phyloP scores from a whole-genome alignment of 2,113 vertebrate species.

The mouse (Mus musculus) region DNA sequence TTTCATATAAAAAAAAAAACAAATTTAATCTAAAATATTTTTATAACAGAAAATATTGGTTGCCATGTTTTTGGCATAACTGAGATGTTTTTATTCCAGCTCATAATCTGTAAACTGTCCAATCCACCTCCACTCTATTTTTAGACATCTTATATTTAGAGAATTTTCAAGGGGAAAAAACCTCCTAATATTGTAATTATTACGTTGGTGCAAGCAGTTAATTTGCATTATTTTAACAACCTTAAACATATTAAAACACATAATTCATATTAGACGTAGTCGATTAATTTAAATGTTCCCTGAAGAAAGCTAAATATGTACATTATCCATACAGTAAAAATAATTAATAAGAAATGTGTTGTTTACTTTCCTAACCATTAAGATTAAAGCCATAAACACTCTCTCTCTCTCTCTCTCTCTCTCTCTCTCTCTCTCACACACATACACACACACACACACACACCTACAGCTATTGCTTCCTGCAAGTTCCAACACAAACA shows the following conservation, averaged over 20 bases:
- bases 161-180: constrained; percentile 71
- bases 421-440: neutral
- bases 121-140: constrained; percentile 86
- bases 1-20: constrained; percentile 78
- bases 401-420: too few relatives aligned
- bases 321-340: constrained; percentile 68
- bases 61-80: constrained; percentile 87
- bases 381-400: constrained; percentile 71
- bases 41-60: constrained; percentile 87
- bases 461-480: constrained; percentile 61
- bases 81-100: constrained; percentile 85
- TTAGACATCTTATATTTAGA: constrained; percentile 82
- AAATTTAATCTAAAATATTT: constrained; percentile 86
- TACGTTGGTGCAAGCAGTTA: constrained; percentile 76
- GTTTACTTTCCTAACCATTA: constrained; percentile 75
- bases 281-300: constrained; percentile 82
- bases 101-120: constrained; percentile 85
- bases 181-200: constrained; percentile 81
- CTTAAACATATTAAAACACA: constrained; percentile 78
- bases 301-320: constrained; percentile 77
- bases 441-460: constrained; percentile 39
- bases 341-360: constrained; percentile 73
- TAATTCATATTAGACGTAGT: constrained; percentile 81
- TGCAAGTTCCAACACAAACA: constrained; percentile 55
- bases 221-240: constrained; percentile 82